A percentile compares a stretch with the other conserved stretches of the same genome.
Conservation (phyloP, 1,140 invertebrate species). For the Drosophila equinoxialis region DNA sequence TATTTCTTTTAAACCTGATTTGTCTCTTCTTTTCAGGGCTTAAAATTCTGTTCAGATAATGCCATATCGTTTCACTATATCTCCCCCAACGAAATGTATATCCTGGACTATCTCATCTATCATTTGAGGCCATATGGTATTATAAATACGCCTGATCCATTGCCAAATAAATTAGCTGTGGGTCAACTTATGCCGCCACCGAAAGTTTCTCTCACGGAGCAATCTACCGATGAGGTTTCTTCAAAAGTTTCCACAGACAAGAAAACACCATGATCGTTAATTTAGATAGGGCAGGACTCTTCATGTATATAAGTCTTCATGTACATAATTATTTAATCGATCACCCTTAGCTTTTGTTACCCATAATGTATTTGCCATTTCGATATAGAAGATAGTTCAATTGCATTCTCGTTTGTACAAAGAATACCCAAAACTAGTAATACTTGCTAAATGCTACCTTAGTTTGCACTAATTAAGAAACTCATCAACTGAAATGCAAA, state of each 20-base stretch:
- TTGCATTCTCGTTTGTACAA: slow-evolving; percentile 55
- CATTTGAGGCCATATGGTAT: slow-evolving; percentile 96
- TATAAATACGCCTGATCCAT: slow-evolving; percentile 60
- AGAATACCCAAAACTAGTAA: slow-evolving; percentile 48
- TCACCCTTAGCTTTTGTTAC: slow-evolving; percentile 31
- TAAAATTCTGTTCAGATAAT: slow-evolving; percentile 98
- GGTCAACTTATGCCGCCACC: slow-evolving; percentile 65
- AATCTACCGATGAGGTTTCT: slow-evolving; percentile 36
- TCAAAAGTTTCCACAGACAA: slow-evolving; percentile 38
- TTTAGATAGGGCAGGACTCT: not conserved
- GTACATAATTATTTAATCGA: slow-evolving; percentile 38
- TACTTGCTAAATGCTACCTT: slow-evolving; percentile 39
- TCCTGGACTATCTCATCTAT: slow-evolving; percentile 97
- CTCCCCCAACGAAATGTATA: slow-evolving; percentile 96
- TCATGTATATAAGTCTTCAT: slow-evolving; percentile 46
- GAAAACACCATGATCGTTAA: slow-evolving; percentile 37
- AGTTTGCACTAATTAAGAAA: slow-evolving; percentile 51
- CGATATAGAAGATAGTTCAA: slow-evolving; percentile 40
- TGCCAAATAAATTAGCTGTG: slow-evolving; percentile 64
- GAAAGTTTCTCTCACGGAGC: slow-evolving; percentile 42
- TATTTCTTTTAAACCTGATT: too few species aligned
- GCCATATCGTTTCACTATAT: slow-evolving; percentile 99
- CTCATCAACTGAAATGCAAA: slow-evolving; percentile 5
- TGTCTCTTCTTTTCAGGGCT: slow-evolving; percentile 91
- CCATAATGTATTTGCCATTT: slow-evolving; percentile 37